phyloP scores from a whole-genome alignment of 2,113 vertebrate genomes.

The Cacatua alba region DNA sequence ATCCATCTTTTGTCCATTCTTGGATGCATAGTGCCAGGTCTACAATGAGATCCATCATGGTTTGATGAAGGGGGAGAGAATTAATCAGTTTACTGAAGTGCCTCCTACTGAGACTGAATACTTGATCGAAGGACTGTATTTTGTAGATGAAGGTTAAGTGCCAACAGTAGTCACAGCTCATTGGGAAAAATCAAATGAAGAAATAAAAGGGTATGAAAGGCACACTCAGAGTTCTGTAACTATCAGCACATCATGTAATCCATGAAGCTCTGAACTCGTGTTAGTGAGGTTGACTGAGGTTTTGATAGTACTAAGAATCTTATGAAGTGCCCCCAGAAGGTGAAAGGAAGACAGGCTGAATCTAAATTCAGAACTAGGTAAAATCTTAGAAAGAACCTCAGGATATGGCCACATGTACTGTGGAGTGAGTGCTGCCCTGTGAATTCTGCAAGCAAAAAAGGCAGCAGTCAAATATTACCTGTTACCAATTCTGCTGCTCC shows the following conservation, averaged over 20 bases:
- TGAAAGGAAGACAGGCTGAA: neutral
- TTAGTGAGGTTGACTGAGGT: neutral
- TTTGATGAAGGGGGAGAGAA: neutral
- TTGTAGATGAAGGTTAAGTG: neutral
- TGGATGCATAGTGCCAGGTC: neutral
- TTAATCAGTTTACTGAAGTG: neutral
- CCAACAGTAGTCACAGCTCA: neutral
- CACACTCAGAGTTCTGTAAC: neutral
- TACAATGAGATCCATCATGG: neutral
- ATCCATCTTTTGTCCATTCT: neutral
- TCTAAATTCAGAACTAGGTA: neutral
- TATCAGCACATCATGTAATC: neutral
- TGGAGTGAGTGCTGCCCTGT: neutral
- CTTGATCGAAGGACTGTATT: neutral
- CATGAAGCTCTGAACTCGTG: neutral
- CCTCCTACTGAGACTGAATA: neutral
- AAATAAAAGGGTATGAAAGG: neutral
- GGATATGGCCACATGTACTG: too few species aligned
- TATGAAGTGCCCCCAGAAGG: neutral
- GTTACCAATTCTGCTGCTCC: neutral
- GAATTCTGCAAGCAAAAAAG: neutral
- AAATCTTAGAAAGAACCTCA: neutral
- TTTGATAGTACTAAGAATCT: neutral
- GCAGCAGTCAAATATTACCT: neutral
- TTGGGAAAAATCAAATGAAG: neutral